Evolutionary conservation across 92 coral and sea anemone species (phyloP).

Genomic region (Porites lobata): DNA sequence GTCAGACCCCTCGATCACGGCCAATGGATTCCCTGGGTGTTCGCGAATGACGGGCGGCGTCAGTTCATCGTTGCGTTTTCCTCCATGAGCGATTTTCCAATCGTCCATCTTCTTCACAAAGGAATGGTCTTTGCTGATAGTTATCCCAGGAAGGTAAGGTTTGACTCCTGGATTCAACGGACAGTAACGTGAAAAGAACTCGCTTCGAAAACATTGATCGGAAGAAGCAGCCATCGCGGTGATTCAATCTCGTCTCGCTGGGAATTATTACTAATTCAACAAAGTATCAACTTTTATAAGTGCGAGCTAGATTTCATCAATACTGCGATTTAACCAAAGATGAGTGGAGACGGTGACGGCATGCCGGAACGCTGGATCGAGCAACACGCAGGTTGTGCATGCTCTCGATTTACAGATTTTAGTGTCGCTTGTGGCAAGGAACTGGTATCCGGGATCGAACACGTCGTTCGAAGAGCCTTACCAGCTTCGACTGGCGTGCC

Average conservation of each 20-base stretch:
- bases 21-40: conserved; percentile 17
- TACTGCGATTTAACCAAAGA: background rate
- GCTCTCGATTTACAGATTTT: background rate
- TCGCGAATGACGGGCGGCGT: background rate
- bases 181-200: background rate
- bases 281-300: too few species aligned
- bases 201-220: background rate
- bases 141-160: conserved; percentile 7
- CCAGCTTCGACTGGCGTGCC: background rate
- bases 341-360: background rate
- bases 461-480: background rate
- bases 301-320: background rate
- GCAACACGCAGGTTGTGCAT: background rate
- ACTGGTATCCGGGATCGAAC: background rate
- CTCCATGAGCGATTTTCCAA: background rate
- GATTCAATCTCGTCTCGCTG: too few species aligned
- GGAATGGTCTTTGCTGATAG: background rate
- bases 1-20: conserved; percentile 19
- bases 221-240: background rate
- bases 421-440: background rate
- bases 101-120: conserved; percentile 3
- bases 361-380: background rate
- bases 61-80: background rate
- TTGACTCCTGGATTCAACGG: background rate
- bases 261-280: background rate